Evolutionary conservation across 2,797 vertebrate genomes (phyloP), one percentile per base, ranked within the genome.

Genomic region (Chromis chromis): DNA sequence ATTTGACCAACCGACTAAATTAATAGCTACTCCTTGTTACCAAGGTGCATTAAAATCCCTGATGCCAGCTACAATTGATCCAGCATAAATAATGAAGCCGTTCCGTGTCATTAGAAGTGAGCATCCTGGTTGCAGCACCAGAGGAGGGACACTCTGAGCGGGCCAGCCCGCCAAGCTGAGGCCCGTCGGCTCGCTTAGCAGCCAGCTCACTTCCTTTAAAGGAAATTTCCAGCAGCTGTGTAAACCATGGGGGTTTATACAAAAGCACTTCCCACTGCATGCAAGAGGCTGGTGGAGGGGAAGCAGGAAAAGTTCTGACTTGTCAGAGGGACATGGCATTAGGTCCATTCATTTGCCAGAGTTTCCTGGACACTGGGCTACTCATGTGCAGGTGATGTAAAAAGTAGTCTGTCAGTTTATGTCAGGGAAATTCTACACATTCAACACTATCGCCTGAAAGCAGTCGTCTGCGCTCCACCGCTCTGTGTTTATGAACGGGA

Each of bases 181-280:
- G 39, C 60, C 42, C 24, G n/a, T 57, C 39, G 25, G 58, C 77
- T 71, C 21, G 14, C 67, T 80, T 70, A 57, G 78, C 79, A 70
- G 85, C 88, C 90, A 82, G 60, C 85, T 65, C 61, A 76, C 91
- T 93, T 95, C 93, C 94, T 94, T 94, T 94, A 94, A 95, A 94
- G 94, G 94, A 94, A 92, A 94, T 93, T 91, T 93, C 79, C 86
- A 91, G 90, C 92, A 94, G 93, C 93, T 93, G 93, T 93, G 88
- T 92, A 94, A 94, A 94, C 89, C 76, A 39, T 48, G 74, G 71
- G 77, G 81, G 77, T 81, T 92, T 86, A 89, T 86, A 92, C 79
- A 81, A 82, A 84, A 79, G 81, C 74, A 92, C 89, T 88, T 88
- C 81, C 86, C 84, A 62, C 80, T 74, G 72, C 85, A 92, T 58